These are phyloP conservation scores for Pygocentrus nattereri DNA, from an alignment of 2,797 vertebrate genomes.

Conservation along the genomic window DNA sequence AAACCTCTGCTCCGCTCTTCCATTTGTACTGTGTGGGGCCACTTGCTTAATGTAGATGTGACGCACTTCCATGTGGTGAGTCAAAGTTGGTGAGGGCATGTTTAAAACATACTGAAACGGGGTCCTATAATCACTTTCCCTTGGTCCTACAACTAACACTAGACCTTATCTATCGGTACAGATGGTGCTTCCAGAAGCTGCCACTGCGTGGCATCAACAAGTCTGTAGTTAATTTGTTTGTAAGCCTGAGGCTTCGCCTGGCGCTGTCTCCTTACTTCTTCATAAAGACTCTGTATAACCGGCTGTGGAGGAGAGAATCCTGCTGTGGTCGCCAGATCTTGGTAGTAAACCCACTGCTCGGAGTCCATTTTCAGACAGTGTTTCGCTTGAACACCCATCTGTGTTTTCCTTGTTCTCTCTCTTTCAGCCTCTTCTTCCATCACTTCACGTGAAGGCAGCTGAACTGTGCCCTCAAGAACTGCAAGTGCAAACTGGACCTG, in stretches of 20 bases:
- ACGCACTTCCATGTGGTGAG: too few species aligned
- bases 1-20: too few species aligned
- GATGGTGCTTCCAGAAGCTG: constrained; percentile 49
- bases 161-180: constrained; percentile 26
- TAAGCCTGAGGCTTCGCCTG: constrained; percentile 65
- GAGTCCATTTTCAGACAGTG: constrained; percentile 73
- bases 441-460: constrained; percentile 67
- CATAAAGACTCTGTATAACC: constrained; percentile 67
- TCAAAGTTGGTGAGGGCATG: too few species aligned
- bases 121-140: background rate
- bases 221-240: constrained; percentile 70
- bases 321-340: constrained; percentile 66
- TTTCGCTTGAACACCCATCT: constrained; percentile 60
- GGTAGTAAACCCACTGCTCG: constrained; percentile 81
- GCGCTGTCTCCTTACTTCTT: constrained; percentile 71
- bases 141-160: constrained; percentile 4
- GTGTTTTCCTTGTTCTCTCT: constrained; percentile 56
- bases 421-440: constrained; percentile 72
- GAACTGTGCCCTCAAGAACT: constrained; percentile 69
- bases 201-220: constrained; percentile 72
- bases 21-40: too few species aligned
- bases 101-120: too few species aligned
- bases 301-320: constrained; percentile 70
- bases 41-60: too few species aligned
- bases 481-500: constrained; percentile 77